Evolutionary conservation across 2,888 invertebrate species (phyloP).

Genomic region (Ochropleura leucogaster): DNA sequence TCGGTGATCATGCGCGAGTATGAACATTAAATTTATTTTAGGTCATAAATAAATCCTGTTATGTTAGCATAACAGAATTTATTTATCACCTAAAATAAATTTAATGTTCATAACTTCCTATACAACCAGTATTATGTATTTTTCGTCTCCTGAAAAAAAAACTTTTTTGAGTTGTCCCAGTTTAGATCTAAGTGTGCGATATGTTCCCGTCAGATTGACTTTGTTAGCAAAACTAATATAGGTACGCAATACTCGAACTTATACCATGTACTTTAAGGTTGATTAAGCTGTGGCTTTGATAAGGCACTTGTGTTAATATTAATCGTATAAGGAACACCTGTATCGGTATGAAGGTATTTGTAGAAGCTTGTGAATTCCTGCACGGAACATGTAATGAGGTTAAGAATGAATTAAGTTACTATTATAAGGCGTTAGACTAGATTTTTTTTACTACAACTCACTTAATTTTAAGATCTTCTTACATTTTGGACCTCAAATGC

Average conservation of each 20-base stretch:
- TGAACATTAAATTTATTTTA: no score
- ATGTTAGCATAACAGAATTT: no score
- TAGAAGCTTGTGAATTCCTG: slow-evolving; percentile 26
- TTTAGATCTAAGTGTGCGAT: no score
- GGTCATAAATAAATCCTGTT: no score
- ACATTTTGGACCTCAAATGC: no score
- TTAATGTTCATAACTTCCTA: no score
- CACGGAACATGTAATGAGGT: slow-evolving; percentile 11
- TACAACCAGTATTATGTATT: no score
- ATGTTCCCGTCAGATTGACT: slow-evolving; percentile 50
- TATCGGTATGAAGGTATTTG: slow-evolving; percentile 37
- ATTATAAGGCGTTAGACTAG: neutral
- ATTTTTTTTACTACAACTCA: neutral
- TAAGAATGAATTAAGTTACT: slow-evolving; percentile 5
- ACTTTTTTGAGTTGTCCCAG: no score
- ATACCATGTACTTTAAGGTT: neutral
- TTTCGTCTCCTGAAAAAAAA: no score
- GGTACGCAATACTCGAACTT: slow-evolving; percentile 26
- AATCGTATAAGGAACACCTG: slow-evolving; percentile 37
- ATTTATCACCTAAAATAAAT: no score
- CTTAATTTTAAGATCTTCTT: no score
- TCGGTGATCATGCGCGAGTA: no score
- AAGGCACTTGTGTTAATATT: slow-evolving; percentile 23
- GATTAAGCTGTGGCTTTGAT: slow-evolving; percentile 15
- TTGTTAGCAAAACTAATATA: slow-evolving; percentile 22